Evolutionary conservation across 2,113 vertebrate genomes (phyloP), one percentile per base, ranked within the genome.

Genomic region (Malurus elegans): DNA sequence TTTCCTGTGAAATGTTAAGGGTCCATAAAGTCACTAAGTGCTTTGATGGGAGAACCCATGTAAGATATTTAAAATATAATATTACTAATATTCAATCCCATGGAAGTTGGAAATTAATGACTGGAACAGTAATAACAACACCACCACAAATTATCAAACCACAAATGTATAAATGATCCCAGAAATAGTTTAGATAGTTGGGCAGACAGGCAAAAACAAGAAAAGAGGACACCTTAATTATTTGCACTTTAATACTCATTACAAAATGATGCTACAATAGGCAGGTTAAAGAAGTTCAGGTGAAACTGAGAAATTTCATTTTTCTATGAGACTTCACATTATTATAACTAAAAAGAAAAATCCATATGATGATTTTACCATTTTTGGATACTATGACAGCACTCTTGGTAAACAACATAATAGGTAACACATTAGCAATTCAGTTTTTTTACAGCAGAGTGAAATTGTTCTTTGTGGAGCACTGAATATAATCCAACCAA

Each of bases 1-100:
- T 83, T 90, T 83, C 94, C 67, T 92, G 79, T 80, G 67, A 93
- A 92, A 94, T 58, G 18, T 40, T 83, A 83, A 45, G 13, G 57
- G 70, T 92, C 54, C 75, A 62, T 65, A 14, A 93, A 92, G 47
- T 67, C 70, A 73, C 45, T 21, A n/a, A 61, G 14, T 53, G 73
- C 14, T 83, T 65, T 10, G 18, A 70, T 56, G 26, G 67, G 26
- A 92, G 29, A 92, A 73, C 17, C 9, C 44, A 62, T 34, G 17
- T 17, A 75, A 75, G 21, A 32, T 26, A 79, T 53, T 88, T 84
- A 50, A 17, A 75, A 45, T 64, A 25, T 6, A 79, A 8, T 44
- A 67, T 40, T 81, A 62, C 17, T 79, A 87, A 65, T 38, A 40
- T 6, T 73, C 15, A 61, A 24, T 60, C 18, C 9, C 38, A 54